Evolutionary conservation across 2,113 vertebrate species (phyloP).

Genomic region (Phocoena phocoena): DNA sequence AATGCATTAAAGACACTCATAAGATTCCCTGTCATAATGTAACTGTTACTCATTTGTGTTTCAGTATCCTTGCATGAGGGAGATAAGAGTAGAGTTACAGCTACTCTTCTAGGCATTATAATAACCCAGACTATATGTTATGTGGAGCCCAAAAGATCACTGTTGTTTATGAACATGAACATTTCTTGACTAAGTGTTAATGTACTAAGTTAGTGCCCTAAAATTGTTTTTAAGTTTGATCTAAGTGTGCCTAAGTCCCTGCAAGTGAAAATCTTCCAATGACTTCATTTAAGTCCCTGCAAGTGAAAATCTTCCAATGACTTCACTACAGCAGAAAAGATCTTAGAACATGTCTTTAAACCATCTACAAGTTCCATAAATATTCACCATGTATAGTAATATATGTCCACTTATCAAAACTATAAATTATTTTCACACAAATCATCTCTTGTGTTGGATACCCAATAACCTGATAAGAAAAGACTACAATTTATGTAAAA

Average conservation of each 20-base stretch:
- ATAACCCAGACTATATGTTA: not conserved
- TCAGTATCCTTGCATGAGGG: not conserved
- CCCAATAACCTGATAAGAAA: not conserved
- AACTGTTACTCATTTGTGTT: not conserved
- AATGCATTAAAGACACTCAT: not conserved
- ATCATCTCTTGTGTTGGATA: not conserved
- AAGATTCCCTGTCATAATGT: not conserved
- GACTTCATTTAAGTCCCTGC: not conserved
- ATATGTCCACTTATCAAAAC: not conserved
- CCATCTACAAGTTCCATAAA: not conserved
- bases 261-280: not conserved
- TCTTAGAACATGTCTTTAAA: not conserved
- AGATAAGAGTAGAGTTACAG: not conserved
- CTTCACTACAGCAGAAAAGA: not conserved
- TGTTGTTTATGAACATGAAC: not conserved
- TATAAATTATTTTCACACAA: slow-evolving; percentile 3
- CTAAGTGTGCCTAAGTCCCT: not conserved
- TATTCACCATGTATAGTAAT: not conserved
- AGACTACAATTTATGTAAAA: not conserved
- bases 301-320: not conserved
- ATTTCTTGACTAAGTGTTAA: not conserved
- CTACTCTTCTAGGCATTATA: not conserved
- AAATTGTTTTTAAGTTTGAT: slow-evolving; percentile 3
- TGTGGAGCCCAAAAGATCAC: not conserved
- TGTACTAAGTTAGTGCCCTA: not conserved